Base-by-base conservation (phyloP, 2,113 vertebrate genomes). In the Stercorarius parasiticus region DNA sequence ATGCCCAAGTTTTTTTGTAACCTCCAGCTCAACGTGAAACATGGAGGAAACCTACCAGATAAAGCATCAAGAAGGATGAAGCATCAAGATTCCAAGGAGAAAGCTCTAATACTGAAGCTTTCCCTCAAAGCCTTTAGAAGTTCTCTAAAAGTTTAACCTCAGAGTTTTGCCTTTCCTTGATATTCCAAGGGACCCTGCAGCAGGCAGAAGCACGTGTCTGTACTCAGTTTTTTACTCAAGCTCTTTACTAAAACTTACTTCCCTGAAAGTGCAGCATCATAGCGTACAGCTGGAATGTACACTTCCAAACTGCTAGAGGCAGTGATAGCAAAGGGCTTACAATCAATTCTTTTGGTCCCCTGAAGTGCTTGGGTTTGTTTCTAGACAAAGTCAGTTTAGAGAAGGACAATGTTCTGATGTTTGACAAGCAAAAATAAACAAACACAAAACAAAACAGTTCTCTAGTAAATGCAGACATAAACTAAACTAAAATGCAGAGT, bases 241-340 rank as follows among this genome's bases (percentile, higher is more conserved):
- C 22, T 47, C 47, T 47, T 49, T 27, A 53, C 26, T 27, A 53
- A 53, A 53, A 26, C 26, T 53, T 53, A 53, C 16, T 58, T 22
- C 20, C 65, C 70, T 22, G 0, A 2, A 21, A 72, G 34, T 19
- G 52, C 2, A 0, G 36, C 27, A 50, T 3, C 1, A 1, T 3
- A 64, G 45, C 49, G 25, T 5, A 52, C 7, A 47, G 26, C 22
- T 25, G 59, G 30, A 53, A 62, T 0, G 1, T 1, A 14, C 11
- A 10, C 42, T 66, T 32, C 25, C n/a, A n/a, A 15, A 82, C 36
- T 65, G n/a, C 14, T 3, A 40, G 11, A 8, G 45, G 13, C 55
- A 79, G 43, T 0, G 1, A 67, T 3, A 83, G 69, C 64, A 66
- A 74, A 81, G 15, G 21, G 73, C 83, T 89, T 59, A 0, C 0